phyloP scores from a whole-genome alignment of 2,113 vertebrate genomes.

The Pangasianodon gigas region DNA sequence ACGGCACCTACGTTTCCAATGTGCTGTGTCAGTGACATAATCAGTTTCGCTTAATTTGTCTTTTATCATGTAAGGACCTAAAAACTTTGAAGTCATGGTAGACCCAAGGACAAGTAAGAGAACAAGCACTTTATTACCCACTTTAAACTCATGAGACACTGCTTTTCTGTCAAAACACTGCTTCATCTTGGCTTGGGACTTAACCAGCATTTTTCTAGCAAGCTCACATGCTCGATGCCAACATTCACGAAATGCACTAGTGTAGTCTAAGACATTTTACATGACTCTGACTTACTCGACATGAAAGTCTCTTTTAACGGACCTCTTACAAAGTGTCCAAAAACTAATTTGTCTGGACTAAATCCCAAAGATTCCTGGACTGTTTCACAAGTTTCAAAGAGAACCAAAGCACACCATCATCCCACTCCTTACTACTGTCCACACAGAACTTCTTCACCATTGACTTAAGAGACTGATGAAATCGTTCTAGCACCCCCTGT shows the following conservation, averaged over 20 bases:
- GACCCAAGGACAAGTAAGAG: not conserved
- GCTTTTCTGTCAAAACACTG: not conserved
- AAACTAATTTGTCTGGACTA: not conserved
- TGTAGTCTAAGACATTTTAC: not conserved
- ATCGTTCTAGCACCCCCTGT: not conserved
- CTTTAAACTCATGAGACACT: not conserved
- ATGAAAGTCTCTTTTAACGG: not conserved
- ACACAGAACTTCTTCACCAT: slow-evolving; percentile 1
- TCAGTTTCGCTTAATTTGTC: not conserved
- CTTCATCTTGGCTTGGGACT: slow-evolving; percentile 1
- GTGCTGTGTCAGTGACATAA: not conserved
- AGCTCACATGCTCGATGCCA: not conserved
- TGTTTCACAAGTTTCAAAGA: not conserved
- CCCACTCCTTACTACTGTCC: not conserved
- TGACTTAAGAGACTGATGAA: not conserved
- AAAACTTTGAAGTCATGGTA: not conserved
- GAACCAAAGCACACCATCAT: not conserved
- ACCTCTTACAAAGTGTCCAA: not conserved
- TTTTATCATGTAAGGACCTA: not conserved
- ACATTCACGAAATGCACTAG: not conserved
- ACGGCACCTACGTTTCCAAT: not conserved
- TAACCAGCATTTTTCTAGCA: not conserved
- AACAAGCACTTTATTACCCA: not conserved
- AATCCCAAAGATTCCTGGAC: not conserved
- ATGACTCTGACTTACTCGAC: not conserved